phyloP scores from a whole-genome alignment of 2,113 vertebrate species.

The Scatophagus argus region DNA sequence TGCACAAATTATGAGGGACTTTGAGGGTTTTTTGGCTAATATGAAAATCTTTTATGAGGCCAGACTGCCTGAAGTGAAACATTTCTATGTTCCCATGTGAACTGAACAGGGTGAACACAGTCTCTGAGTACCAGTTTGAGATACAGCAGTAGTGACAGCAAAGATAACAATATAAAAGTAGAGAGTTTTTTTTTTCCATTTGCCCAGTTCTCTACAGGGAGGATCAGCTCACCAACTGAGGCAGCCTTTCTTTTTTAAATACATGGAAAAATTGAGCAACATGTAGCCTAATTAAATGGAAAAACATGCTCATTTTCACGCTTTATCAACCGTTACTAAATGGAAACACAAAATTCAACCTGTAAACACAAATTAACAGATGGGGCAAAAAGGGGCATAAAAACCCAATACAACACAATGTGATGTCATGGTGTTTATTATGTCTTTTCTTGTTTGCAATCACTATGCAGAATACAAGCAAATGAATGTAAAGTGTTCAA shows the following conservation, averaged over 20 bases:
- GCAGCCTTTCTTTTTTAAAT: neutral
- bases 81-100: conserved; percentile 12
- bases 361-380: conserved; percentile 33
- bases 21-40: conserved; percentile 13
- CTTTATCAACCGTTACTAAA: conserved; percentile 21
- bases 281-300: conserved; percentile 43
- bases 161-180: conserved; percentile 57
- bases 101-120: conserved; percentile 5
- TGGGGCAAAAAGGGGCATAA: neutral
- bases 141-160: conserved; percentile 48
- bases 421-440: conserved; percentile 7
- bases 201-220: conserved; percentile 42
- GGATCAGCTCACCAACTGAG: conserved; percentile 10
- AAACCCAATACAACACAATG: neutral
- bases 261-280: conserved; percentile 48
- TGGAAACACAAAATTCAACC: conserved; percentile 24
- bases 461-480: neutral
- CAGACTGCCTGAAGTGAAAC: conserved; percentile 29
- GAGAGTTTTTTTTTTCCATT: conserved; percentile 56
- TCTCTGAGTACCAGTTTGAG: conserved; percentile 40
- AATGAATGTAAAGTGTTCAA: neutral
- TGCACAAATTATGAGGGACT: conserved; percentile 2
- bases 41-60: conserved; percentile 34
- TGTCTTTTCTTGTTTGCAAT: neutral
- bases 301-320: conserved; percentile 37